Evolutionary conservation across 2,113 vertebrate genomes (phyloP), one percentile per base, ranked within the genome.

Genomic region (human): DNA sequence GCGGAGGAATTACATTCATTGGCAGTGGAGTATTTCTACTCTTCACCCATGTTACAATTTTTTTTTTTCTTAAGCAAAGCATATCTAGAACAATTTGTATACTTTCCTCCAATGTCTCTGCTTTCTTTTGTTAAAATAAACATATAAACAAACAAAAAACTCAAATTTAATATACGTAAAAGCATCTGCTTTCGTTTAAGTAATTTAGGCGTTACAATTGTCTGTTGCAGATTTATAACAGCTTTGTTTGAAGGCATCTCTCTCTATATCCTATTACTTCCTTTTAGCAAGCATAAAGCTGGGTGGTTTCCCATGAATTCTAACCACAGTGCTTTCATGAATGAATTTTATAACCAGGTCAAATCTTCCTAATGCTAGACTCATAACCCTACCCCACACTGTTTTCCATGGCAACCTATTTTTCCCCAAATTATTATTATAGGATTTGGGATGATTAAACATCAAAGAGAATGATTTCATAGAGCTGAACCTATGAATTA

Each of bases 381-480:
- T 95, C 70, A 94, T 14, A 94, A 88, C 43, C 82, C 83, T 52
- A 80, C 40, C 48, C 82, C 23, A 94, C 72, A 94, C 9, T 94
- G 89, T 97, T 97, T 96, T 95, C 90, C 92, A 70, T 94, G 92
- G 94, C 72, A 90, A 88, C 95, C 96, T 96, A 82, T 50, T 84
- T 96, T 92, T 92, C 38, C 83, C 84, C 57, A 96, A 92, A 93
- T 97, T 96, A 97, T 96, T 96, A 98, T 98, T 97, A 95, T 92
- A 92, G 95, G 96, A 95, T 97, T 97, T 96, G 64, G 30, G 84
- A 88, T 93, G 95, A 97, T 95, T 97, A 97, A 88, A 75, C 96
- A 97, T 97, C 3, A 2, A 97, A 92, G 80, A 98, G 79, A 95
- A 7, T 92, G 93, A 95, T 94, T 95, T 97, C 92, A 97, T 89